phyloP scores from a whole-genome alignment of 2,113 vertebrate genomes.

The Istiophorus platypterus region DNA sequence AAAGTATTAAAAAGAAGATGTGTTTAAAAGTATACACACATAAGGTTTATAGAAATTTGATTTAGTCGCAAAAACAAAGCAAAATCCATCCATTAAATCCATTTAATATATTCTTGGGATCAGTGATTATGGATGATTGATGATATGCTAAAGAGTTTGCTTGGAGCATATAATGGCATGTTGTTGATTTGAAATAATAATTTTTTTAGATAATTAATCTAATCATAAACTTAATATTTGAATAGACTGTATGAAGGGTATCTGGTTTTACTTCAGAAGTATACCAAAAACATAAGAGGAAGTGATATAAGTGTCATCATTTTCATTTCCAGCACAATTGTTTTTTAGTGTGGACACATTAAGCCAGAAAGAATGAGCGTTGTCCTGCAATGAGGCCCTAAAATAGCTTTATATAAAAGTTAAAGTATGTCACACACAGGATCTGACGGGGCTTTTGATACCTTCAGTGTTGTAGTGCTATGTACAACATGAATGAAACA shows the following conservation, averaged over 20 bases:
- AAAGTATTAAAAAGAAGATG: not conserved
- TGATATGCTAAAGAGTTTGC: constrained; percentile 2
- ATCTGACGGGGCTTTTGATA: not conserved
- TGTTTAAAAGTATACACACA: constrained; percentile 5
- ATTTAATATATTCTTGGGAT: constrained; percentile 21
- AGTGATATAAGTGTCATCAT: constrained; percentile 2
- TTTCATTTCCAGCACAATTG: constrained; percentile 3
- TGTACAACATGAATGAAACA: not conserved
- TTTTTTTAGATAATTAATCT: constrained; percentile 1
- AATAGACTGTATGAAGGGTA: constrained; percentile 1
- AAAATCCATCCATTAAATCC: constrained; percentile 31
- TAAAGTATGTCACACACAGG: not conserved
- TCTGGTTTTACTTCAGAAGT: not conserved
- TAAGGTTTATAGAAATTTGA: constrained; percentile 2
- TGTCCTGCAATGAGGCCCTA: not conserved
- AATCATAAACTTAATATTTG: not conserved
- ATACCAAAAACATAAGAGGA: not conserved
- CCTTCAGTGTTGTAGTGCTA: not conserved
- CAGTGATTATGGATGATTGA: not conserved
- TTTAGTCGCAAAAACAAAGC: constrained; percentile 9
- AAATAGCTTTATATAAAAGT: constrained; percentile 22
- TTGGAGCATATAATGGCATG: constrained; percentile 17
- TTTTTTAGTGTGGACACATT: not conserved
- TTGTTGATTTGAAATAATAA: not conserved
- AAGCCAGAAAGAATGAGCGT: not conserved